phyloP scores from a whole-genome alignment of 2,797 vertebrate species.

The Liasis olivaceus region DNA sequence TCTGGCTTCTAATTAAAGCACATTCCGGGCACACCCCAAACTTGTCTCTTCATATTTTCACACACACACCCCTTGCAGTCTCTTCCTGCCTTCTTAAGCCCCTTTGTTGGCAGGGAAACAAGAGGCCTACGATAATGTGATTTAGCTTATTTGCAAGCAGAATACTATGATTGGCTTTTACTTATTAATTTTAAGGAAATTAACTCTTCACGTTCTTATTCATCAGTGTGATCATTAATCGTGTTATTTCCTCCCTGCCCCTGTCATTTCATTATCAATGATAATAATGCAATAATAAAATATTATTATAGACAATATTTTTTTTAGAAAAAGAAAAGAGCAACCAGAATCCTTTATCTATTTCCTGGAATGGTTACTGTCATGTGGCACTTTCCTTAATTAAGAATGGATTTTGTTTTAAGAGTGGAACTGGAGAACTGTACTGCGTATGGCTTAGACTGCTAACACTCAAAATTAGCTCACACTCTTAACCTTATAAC shows the following conservation, averaged over 20 bases:
- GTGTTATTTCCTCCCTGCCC: not conserved
- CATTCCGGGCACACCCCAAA: constrained; percentile 44
- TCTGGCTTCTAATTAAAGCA: constrained; percentile 14
- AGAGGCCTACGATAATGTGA: not conserved
- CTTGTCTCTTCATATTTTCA: constrained; percentile 44
- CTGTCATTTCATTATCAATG: not conserved
- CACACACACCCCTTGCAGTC: constrained; percentile 35
- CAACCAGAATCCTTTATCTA: not conserved
- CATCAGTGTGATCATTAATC: not conserved
- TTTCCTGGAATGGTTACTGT: not conserved
- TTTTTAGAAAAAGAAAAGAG: not conserved
- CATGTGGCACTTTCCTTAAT: not conserved
- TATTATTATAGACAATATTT: not conserved
- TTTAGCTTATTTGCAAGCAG: not conserved
- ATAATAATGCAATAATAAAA: not conserved
- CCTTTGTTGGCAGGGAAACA: constrained; percentile 32
- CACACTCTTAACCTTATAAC: not conserved
- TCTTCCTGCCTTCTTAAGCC: constrained; percentile 29
- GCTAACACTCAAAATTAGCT: not conserved
- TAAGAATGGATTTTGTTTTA: not conserved
- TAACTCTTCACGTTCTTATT: not conserved
- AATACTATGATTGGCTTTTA: not conserved
- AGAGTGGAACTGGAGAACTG: too few species aligned
- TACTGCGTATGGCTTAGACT: not conserved
- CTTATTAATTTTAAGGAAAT: not conserved